Evolutionary conservation across 2,113 vertebrate genomes (phyloP), one percentile per base, ranked within the genome.

Genomic region (Lepisosteus oculatus): DNA sequence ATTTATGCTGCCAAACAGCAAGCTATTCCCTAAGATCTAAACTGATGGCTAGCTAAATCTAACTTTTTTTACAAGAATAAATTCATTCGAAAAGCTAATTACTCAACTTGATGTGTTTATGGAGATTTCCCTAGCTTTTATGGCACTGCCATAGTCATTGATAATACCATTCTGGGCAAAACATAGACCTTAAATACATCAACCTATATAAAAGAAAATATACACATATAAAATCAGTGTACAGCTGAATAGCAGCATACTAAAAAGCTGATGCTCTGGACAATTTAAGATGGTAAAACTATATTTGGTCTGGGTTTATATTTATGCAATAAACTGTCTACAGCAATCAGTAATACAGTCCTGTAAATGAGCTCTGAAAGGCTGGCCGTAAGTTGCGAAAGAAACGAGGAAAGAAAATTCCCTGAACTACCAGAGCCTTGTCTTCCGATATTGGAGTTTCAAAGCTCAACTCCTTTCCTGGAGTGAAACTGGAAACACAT

Each of bases 91-190:
- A 51, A 51, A 77, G 75, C 65, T 61, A 72, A 65, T 64, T 78
- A 6, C 79, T 67, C 78, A 79, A 78, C 72, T 81, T 67, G 61
- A 79, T 74, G 74, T 44, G 77, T 6, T 51, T 51, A 9, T 5
- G 75, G 79, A 79, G 55, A 74, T 81, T 45, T 55, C 6, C 54
- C 42, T 47, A 70, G 54, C 76, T 75, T 78, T 84, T 88, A 88
- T 84, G 85, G 85, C 82, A 73, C 68, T 83, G 80, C 77, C 61
- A 11, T 80, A 78, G 72, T 55, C 76, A 8, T 29, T 9, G 80
- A 74, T 62, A 83, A 80, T 80, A 78, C 78, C 83, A 76, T 81
- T 74, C 80, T 84, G 84, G 80, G 79, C 73, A 68, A 71, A 85
- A 68, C 78, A 84, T 44, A 78, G 70, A 76, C 59, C 43, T 73